phyloP scores from a whole-genome alignment of 2,888 invertebrate species.

The Drosophila antonietae region DNA sequence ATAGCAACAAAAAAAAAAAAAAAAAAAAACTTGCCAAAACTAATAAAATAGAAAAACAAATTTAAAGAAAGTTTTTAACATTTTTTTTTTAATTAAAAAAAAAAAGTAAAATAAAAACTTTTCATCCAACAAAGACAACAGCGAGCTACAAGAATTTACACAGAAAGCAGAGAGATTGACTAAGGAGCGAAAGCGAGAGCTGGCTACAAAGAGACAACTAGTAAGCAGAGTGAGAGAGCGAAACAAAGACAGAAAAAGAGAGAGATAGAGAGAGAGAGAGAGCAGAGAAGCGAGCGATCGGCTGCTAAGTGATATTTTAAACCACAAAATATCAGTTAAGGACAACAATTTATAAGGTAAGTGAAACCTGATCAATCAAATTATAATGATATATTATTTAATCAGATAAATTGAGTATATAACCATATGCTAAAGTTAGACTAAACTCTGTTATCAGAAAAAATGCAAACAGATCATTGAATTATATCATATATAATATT shows the following conservation, averaged over 20 bases:
- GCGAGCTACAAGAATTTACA: conserved; percentile 68
- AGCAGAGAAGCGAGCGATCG: conserved; percentile 44
- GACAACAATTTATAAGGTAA: conserved; percentile 74
- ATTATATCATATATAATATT: too few relatives aligned
- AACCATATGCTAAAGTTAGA: too few relatives aligned
- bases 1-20: conserved; percentile 29
- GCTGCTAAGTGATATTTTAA: conserved; percentile 76
- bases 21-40: conserved; percentile 61
- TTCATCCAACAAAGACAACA: conserved; percentile 12
- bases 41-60: conserved; percentile 5
- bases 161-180: conserved; percentile 32
- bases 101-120: conserved; percentile 1
- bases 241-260: background rate
- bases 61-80: background rate
- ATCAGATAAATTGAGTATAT: too few relatives aligned
- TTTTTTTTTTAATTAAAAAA: background rate
- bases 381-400: too few relatives aligned
- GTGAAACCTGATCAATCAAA: too few relatives aligned
- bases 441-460: too few relatives aligned
- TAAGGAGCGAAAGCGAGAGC: conserved; percentile 16
- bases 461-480: too few relatives aligned
- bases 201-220: conserved; percentile 3
- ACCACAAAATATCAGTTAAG: conserved; percentile 75
- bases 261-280: background rate
- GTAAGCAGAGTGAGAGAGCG: conserved; percentile 6